phyloP scores from a whole-genome alignment of 2,888 invertebrate species.

The Habrosyne pyritoides region DNA sequence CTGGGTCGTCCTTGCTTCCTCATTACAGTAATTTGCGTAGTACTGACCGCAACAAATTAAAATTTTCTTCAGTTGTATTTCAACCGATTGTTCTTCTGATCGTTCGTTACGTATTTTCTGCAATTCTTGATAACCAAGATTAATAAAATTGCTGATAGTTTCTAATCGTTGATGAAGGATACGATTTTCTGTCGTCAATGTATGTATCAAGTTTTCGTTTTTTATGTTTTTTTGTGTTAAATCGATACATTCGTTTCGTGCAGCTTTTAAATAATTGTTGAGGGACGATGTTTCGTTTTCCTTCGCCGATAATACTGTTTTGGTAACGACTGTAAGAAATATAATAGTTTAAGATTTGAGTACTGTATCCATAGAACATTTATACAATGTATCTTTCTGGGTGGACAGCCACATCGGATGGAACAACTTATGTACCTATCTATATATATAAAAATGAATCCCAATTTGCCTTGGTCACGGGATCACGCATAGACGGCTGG shows the following conservation, averaged over 20 bases:
- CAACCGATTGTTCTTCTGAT: slow-evolving; percentile 32
- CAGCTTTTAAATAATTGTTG: slow-evolving; percentile 36
- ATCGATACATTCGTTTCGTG: slow-evolving; percentile 42
- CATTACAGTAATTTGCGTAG: slow-evolving; percentile 51
- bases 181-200: slow-evolving; percentile 41
- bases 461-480: no score
- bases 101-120: slow-evolving; percentile 42
- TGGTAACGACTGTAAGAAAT: slow-evolving; percentile 50
- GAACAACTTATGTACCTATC: no score
- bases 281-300: slow-evolving; percentile 44
- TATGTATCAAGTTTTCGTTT: slow-evolving; percentile 32
- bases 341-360: neutral
- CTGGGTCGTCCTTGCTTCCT: slow-evolving; percentile 25
- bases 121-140: slow-evolving; percentile 53
- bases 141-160: slow-evolving; percentile 44
- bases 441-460: neutral
- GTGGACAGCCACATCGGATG: no score
- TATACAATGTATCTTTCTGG: no score
- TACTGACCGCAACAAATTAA: slow-evolving; percentile 55
- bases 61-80: slow-evolving; percentile 52
- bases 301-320: slow-evolving; percentile 48
- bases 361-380: no score
- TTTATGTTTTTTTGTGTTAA: slow-evolving; percentile 38
- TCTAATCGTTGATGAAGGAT: slow-evolving; percentile 42
- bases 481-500: no score